Evolutionary conservation across 2,113 vertebrate species (phyloP), one percentile per base, ranked within the genome.

Genomic region (Mola mola): DNA sequence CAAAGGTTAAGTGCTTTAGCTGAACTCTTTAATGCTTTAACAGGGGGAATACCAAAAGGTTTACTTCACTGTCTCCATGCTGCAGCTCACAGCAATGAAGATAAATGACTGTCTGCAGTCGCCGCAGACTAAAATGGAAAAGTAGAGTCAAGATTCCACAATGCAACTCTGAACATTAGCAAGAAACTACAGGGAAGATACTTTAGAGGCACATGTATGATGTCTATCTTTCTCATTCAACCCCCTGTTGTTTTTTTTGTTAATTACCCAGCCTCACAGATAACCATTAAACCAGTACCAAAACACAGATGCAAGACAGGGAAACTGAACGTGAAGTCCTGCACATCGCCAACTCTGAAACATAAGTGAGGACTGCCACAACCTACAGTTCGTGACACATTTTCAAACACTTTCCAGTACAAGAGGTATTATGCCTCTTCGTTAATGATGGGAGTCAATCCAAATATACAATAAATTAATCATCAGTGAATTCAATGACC

Each of bases 41-140:
- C 81, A 88, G 87, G 67, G 57, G 22, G 83, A 83, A 86, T 74
- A 71, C 83, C 90, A 89, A 81, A 84, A 89, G 89, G 78, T 87
- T 89, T 88, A 86, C 75, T 83, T 89, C 87, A 89, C 78, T 71
- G 81, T 89, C 83, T 89, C 75, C 63, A 6, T 4, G 17, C 73
- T 81, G 75, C 57, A 85, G 78, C 78, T 75, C 79, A 58, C 66
- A 79, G 79, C 47, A 25, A 31, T 42, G 66, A 8, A 66, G 83
- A 90, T 86, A 88, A 88, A 89, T 86, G 84, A 79, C 55, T 49
- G 79, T 75, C 84, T 79, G 57, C 76, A 38, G 74, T 73, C 67
- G 52, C 71, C 62, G 52, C 81, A 79, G 69, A 78, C 79, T 62
- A 41, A 69, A 75, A 87, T 84, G 89, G 90, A 92, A 92, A 91